Conservation (phyloP, 2,113 vertebrate species). For the Poecilia latipinna region DNA sequence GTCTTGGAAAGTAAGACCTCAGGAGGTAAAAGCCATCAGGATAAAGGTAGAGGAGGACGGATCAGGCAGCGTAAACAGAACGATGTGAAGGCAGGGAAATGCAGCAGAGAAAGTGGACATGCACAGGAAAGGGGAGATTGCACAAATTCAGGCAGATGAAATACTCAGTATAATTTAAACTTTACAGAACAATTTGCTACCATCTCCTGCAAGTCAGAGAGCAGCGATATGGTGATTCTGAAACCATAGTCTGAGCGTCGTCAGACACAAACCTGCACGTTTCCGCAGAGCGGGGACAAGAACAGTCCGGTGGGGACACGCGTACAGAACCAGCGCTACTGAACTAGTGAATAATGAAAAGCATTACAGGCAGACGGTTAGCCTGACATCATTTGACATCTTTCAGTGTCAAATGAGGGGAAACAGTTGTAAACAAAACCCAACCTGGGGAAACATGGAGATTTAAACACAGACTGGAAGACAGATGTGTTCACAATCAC, state of each 20-base stretch:
- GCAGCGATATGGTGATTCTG: neutral
- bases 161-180: conserved; percentile 16
- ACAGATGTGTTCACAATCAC: conserved; percentile 42
- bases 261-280: conserved; percentile 40
- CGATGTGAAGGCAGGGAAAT: neutral
- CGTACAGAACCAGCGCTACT: conserved; percentile 10
- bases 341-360: conserved; percentile 67
- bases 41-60: conserved; percentile 40
- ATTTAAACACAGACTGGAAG: conserved; percentile 39
- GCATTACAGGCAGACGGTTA: conserved; percentile 57
- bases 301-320: conserved; percentile 22
- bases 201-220: conserved; percentile 8
- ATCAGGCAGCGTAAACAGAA: conserved; percentile 17
- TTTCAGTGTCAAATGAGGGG: conserved; percentile 34
- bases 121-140: neutral
- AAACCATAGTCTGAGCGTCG: conserved; percentile 9
- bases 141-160: neutral
- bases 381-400: too few species aligned
- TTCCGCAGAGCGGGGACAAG: conserved; percentile 35
- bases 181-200: conserved; percentile 8
- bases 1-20: conserved; percentile 61
- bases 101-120: conserved; percentile 15
- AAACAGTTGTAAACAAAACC: conserved; percentile 43
- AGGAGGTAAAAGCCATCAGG: conserved; percentile 59
- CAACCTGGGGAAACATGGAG: conserved; percentile 30